Percentiles rank a stretch among this genome's conserved stretches.
Conservation (phyloP, 2,888 invertebrate species). For the Empis livida region DNA sequence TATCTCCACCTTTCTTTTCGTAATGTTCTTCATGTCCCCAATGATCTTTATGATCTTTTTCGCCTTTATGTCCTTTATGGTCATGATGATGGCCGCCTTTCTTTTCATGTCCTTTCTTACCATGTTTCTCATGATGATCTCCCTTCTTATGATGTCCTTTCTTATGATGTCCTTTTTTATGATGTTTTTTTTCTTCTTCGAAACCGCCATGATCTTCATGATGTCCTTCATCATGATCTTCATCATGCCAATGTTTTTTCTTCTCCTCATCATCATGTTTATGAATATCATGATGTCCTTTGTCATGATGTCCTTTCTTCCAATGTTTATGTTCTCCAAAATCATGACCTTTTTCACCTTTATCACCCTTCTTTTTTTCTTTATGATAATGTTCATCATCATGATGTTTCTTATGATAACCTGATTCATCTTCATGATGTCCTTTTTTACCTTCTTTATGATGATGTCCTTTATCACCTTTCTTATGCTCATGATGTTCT, state of each 20-base stretch:
- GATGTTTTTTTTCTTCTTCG: conserved; percentile 67
- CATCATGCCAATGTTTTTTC: conserved; percentile 76
- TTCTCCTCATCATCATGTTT: conserved; percentile 77
- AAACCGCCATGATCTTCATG: conserved; percentile 71
- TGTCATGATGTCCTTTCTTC: conserved; percentile 74
- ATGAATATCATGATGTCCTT: conserved; percentile 75
- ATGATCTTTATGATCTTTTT: conserved; percentile 64
- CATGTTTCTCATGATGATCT: conserved; percentile 63
- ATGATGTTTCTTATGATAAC: conserved; percentile 39
- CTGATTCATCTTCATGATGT: conserved; percentile 38
- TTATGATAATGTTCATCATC: conserved; percentile 30
- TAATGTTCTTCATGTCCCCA: conserved; percentile 60
- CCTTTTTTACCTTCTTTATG: conserved; percentile 46
- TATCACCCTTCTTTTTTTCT: conserved; percentile 39
- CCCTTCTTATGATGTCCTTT: conserved; percentile 69
- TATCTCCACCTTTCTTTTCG: conserved; percentile 68
- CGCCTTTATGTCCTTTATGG: conserved; percentile 65
- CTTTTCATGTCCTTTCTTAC: conserved; percentile 66
- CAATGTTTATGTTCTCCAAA: conserved; percentile 48
- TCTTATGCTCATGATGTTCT: conserved; percentile 45
- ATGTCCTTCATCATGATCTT: conserved; percentile 68
- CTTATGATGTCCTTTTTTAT: conserved; percentile 69
- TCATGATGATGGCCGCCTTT: conserved; percentile 70
- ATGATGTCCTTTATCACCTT: conserved; percentile 56
- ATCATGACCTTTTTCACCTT: conserved; percentile 39